These are phyloP conservation scores for Microchrysa polita DNA, from an alignment of 2,888 invertebrate genomes.

Conservation along the genomic window DNA sequence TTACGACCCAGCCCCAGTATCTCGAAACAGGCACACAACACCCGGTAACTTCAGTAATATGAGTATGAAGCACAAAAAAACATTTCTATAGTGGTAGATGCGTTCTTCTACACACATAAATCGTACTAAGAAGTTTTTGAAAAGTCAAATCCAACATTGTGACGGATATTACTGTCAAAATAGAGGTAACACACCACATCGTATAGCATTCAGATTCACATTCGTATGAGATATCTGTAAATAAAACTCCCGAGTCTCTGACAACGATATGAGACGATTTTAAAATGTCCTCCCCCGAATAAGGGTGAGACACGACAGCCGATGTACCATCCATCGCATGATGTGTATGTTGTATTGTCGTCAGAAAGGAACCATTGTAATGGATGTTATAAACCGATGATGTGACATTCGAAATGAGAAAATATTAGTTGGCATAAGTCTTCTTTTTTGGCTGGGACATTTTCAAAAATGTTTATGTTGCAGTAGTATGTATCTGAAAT, in stretches of 20 bases:
- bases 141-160: slow-evolving; percentile 32
- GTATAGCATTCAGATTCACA: neutral
- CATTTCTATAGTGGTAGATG: too few species aligned
- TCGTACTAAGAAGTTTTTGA: slow-evolving; percentile 8
- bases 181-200: neutral
- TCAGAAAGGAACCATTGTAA: slow-evolving; percentile 1
- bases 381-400: slow-evolving; percentile 37
- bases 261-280: too few species aligned
- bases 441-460: slow-evolving; percentile 21
- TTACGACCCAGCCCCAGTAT: too few species aligned
- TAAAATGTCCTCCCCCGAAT: too few species aligned
- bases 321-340: too few species aligned
- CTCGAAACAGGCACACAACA: too few species aligned
- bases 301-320: too few species aligned
- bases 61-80: too few species aligned
- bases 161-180: slow-evolving; percentile 38
- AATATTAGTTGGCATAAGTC: slow-evolving; percentile 31
- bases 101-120: too few species aligned
- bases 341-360: neutral
- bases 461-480: neutral
- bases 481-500: neutral
- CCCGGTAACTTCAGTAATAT: too few species aligned
- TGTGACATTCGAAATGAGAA: slow-evolving; percentile 40
- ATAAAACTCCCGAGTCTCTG: too few species aligned
- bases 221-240: too few species aligned